Evolutionary conservation across 1,140 invertebrate genomes (phyloP).

Genomic region (Drosophila arizonae): DNA sequence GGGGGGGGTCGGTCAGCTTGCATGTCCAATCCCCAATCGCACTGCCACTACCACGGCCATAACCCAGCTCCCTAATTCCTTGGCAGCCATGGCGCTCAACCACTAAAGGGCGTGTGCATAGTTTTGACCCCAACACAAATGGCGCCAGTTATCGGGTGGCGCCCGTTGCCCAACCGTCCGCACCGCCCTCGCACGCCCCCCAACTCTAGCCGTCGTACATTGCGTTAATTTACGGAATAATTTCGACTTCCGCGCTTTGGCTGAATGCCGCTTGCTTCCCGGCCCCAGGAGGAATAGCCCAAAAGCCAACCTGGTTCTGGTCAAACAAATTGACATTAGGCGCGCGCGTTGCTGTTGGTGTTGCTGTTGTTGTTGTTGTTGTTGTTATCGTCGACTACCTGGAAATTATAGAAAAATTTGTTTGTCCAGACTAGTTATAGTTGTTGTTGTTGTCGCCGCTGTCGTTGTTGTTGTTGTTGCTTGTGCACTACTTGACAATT

Average conservation of each 20-base stretch:
- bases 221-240: constrained; percentile 78
- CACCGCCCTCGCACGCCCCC: too few species aligned
- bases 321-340: constrained; percentile 77
- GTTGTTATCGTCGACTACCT: constrained; percentile 52
- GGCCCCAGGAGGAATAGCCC: not conserved
- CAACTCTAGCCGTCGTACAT: constrained; percentile 8
- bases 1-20: constrained; percentile 32
- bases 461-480: constrained; percentile 34
- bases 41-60: not conserved
- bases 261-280: not conserved
- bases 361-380: constrained; percentile 27
- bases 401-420: constrained; percentile 79
- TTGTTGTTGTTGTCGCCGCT: constrained; percentile 24
- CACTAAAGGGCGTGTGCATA: constrained; percentile 43
- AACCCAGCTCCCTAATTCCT: too few species aligned
- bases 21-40: constrained; percentile 39
- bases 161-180: not conserved
- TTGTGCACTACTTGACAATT: constrained; percentile 73
- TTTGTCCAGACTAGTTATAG: constrained; percentile 72
- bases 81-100: not conserved
- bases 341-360: constrained; percentile 27
- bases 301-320: constrained; percentile 9
- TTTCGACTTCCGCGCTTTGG: constrained; percentile 63
- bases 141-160: constrained; percentile 52
- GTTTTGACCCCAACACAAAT: constrained; percentile 44